A percentile compares a stretch with the other conserved stretches of the same genome.
Conservation (phyloP, 2,113 vertebrate genomes). For the Zosterops pallidus region DNA sequence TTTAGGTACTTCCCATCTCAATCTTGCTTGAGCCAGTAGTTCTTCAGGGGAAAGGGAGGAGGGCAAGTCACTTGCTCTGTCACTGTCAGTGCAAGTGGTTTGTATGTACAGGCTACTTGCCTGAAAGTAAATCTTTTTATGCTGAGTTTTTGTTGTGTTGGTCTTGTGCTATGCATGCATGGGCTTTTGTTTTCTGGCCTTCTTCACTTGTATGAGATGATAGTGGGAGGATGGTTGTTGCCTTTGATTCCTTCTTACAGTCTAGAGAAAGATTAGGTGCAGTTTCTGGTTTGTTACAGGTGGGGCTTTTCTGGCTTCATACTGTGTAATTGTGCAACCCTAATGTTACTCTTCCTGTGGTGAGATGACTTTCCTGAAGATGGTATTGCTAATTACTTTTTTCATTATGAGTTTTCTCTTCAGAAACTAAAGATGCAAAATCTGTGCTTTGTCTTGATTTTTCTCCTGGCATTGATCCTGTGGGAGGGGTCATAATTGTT, state of each 20-base stretch:
- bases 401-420: neutral
- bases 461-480: neutral
- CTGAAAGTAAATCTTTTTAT: neutral
- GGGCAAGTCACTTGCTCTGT: neutral
- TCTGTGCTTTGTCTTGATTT: neutral
- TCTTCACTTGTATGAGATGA: neutral
- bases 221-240: neutral
- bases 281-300: neutral
- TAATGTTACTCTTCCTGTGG: neutral
- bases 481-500: rapidly evolving
- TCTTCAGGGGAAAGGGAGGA: neutral
- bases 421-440: neutral
- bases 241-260: neutral
- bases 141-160: neutral
- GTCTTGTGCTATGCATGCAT: rapidly evolving
- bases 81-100: neutral
- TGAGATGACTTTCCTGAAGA: neutral
- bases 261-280: neutral
- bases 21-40: neutral
- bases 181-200: neutral
- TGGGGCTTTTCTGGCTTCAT: neutral
- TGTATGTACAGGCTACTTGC: neutral
- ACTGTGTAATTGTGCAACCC: rapidly evolving
- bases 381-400: rapidly evolving
- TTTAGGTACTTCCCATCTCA: neutral